Percentiles rank a stretch among this genome's conserved stretches.
Conservation (phyloP, 1,140 invertebrate genomes). For the Orius laevigatus region DNA sequence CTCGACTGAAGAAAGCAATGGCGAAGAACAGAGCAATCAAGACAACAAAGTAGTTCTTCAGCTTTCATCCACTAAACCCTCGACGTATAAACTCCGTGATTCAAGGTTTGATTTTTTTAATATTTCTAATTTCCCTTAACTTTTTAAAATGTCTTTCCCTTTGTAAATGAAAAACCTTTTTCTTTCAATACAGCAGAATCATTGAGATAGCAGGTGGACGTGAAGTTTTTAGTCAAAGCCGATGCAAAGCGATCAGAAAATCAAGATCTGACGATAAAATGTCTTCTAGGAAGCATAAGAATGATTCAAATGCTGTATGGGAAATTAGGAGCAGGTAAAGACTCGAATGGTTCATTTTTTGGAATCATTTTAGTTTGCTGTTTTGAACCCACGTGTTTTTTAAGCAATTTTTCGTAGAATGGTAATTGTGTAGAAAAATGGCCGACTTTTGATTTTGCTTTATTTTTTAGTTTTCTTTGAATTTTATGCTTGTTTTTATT, state of each 20-base stretch:
- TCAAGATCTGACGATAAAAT: conserved; percentile 30
- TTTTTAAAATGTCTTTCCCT: conserved; percentile 1
- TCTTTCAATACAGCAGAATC: conserved; percentile 39
- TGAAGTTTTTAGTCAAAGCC: conserved; percentile 68
- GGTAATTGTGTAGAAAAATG: no score
- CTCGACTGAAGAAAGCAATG: conserved; percentile 25
- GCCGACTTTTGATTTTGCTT: no score
- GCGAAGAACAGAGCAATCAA: conserved; percentile 24
- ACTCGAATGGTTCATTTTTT: no score
- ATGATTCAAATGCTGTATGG: conserved; percentile 38
- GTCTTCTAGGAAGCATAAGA: conserved; percentile 34
- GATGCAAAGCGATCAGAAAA: conserved; percentile 59
- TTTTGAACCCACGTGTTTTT: no score
- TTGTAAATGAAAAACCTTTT: conserved; percentile 1
- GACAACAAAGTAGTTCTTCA: conserved; percentile 21
- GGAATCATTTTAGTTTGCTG: no score
- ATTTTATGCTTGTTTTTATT: no score
- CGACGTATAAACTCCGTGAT: conserved; percentile 32
- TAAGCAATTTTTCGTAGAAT: no score
- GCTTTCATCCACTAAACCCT: conserved; percentile 21
- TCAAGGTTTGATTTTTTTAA: conserved; percentile 27
- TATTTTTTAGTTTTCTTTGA: no score
- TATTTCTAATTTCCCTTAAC: not conserved
- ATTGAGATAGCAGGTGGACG: conserved; percentile 77
- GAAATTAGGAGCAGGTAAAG: conserved; percentile 37